Base-by-base conservation (phyloP, 1,140 invertebrate genomes). In the Hyphantria cunea region DNA sequence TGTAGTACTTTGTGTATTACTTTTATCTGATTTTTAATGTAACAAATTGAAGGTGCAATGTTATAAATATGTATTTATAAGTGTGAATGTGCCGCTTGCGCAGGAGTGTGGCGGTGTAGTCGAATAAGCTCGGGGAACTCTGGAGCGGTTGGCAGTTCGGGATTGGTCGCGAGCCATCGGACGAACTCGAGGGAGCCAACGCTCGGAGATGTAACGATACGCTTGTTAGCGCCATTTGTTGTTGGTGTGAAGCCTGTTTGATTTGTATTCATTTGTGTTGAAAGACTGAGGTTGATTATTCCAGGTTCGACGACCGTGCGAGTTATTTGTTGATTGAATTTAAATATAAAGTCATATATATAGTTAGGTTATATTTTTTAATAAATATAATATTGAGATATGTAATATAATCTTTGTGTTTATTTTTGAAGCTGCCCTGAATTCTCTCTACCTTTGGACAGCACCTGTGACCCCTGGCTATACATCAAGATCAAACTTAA, bases 361-460 rank as follows among this genome's bases (percentile, higher is more conserved):
- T 90, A 90, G 85, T 88, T 90, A 90, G 87, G 87, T 89, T 90
- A 90, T 90, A 90, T 90, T 90, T 90, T 90, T 88, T 88, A 90
- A 90, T 90, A 90, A 90, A 88, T 88, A 90, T 89, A 87, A 90
- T 90, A 90, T 90, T 90, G 87, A 90, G 83, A 90, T 90, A 90
- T 90, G 87, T 88, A 86, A 87, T 88, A 87, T 88, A 86, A 34
- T 54, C 34, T 42, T 74, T 73, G 68, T 50, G 85, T 89, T 89
- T 81, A 80, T 80, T 76, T 61, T 37, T 25, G 17, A 25, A 25
- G 17, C 5, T 25, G 17, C 5, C 1, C 5, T 25, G 17, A 3
- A 25, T 25, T 25, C 17, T 25, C 17, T 25, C 5, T 1, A 25
- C 17, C 17, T 25, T 25, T 1, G 1, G 17, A 25, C 17, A 25